phyloP scores from a whole-genome alignment of 1,140 invertebrate species.

The Kradibia gibbosae region DNA sequence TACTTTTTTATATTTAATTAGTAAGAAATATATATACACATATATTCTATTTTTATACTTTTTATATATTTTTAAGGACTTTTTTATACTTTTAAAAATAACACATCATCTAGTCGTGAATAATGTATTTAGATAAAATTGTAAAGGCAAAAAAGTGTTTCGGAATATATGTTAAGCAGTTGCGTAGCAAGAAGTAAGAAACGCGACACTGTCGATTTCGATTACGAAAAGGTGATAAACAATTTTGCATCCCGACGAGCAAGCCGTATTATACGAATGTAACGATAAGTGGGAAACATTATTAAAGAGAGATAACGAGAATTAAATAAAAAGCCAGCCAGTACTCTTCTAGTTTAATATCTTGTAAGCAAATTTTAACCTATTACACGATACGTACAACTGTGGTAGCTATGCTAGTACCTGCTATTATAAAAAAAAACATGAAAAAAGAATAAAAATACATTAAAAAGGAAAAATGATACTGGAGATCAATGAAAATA shows the following conservation, averaged over 20 bases:
- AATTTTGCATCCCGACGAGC: slow-evolving; percentile 23
- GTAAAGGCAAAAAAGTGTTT: slow-evolving; percentile 14
- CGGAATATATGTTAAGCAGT: slow-evolving; percentile 17
- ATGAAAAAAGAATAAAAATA: slow-evolving; percentile 47
- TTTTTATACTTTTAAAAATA: slow-evolving; percentile 49
- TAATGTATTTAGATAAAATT: slow-evolving; percentile 26
- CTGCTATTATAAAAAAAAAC: slow-evolving; percentile 68
- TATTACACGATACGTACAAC: slow-evolving; percentile 73
- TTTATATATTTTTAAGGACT: slow-evolving; percentile 51
- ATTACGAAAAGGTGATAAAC: neutral
- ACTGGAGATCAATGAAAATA: neutral
- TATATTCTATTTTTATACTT: slow-evolving; percentile 50
- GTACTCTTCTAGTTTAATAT: slow-evolving; percentile 66
- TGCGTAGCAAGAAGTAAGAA: slow-evolving; percentile 19
- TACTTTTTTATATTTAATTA: slow-evolving; percentile 47
- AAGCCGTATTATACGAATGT: neutral
- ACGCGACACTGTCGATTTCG: neutral
- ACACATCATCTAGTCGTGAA: slow-evolving; percentile 44
- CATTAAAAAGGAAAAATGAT: neutral
- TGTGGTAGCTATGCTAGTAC: slow-evolving; percentile 74
- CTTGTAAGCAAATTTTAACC: slow-evolving; percentile 61
- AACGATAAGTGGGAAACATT: slow-evolving; percentile 8
- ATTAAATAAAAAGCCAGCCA: slow-evolving; percentile 52
- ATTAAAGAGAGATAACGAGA: neutral
- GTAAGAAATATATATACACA: slow-evolving; percentile 27